Percentiles rank a stretch among this genome's conserved stretches.
phyloP scores from a whole-genome alignment of 2,797 vertebrate species.

The Geotrypetes seraphini region DNA sequence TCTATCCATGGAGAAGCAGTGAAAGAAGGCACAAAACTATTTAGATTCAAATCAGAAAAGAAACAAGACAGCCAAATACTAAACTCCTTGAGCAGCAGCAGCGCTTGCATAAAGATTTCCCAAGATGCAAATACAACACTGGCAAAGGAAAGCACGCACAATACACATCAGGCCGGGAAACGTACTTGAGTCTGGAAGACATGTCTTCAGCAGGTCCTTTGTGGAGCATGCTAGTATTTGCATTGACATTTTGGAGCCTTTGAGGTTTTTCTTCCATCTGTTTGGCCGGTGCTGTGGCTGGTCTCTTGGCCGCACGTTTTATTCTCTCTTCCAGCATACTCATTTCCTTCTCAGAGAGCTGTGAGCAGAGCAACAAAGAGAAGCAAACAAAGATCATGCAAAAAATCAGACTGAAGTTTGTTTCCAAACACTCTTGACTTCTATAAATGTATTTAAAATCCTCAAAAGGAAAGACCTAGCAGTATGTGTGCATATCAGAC shows the following conservation, averaged over 20 bases:
- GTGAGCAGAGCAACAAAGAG: background rate
- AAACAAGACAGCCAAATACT: conserved; percentile 45
- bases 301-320: conserved; percentile 91
- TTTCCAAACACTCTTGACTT: too few species aligned
- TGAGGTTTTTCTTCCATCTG: conserved; percentile 71
- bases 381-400: too few species aligned
- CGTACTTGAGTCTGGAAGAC: conserved; percentile 93
- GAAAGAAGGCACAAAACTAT: conserved; percentile 81
- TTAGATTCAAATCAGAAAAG: conserved; percentile 67
- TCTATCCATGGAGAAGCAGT: conserved; percentile 92
- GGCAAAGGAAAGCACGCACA: conserved; percentile 32
- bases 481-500: too few species aligned
- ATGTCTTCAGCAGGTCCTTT: conserved; percentile 80
- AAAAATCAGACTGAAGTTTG: too few species aligned
- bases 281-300: conserved; percentile 58
- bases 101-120: conserved; percentile 26
- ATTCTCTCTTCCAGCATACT: conserved; percentile 97
- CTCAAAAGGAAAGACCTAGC: too few species aligned
- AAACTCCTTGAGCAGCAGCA: conserved; percentile 37
- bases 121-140: conserved; percentile 45
- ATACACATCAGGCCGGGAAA: conserved; percentile 11
- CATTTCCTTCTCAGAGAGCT: conserved; percentile 98
- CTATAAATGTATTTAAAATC: too few species aligned
- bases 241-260: conserved; percentile 56
- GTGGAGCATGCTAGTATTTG: conserved; percentile 67